These are phyloP conservation scores for Panthera tigris DNA, from an alignment of 2,113 vertebrate genomes.

Conservation along the genomic window DNA sequence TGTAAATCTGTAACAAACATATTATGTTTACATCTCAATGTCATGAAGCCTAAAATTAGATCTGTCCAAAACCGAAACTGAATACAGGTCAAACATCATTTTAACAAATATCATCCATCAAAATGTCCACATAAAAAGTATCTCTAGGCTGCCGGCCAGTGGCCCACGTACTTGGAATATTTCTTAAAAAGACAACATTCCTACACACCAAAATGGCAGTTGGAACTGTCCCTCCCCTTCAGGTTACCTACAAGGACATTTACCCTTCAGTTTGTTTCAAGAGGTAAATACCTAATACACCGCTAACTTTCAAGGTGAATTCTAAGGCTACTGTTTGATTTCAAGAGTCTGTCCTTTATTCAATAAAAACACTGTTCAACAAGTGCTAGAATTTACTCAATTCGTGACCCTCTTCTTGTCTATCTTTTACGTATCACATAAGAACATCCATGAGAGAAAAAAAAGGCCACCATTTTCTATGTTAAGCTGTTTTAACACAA, in stretches of 20 bases:
- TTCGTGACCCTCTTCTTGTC: neutral
- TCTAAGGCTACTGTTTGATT: neutral
- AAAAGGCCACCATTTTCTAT: neutral
- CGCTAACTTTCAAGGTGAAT: neutral
- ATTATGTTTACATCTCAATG: slow-evolving; percentile 49
- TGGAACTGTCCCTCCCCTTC: neutral
- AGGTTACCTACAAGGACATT: neutral
- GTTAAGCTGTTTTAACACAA: neutral
- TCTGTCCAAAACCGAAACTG: slow-evolving; percentile 43
- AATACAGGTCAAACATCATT: slow-evolving; percentile 48
- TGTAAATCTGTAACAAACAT: slow-evolving; percentile 42
- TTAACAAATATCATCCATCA: slow-evolving; percentile 50
- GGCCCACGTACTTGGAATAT: neutral
- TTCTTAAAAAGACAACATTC: slow-evolving; percentile 7
- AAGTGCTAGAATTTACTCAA: neutral
- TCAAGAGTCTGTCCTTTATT: neutral
- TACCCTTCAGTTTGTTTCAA: neutral
- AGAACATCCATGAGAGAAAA: neutral
- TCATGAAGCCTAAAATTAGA: slow-evolving; percentile 62
- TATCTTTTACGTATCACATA: neutral
- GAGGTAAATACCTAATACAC: neutral
- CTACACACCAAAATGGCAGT: neutral
- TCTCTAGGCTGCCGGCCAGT: neutral
- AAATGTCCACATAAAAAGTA: neutral
- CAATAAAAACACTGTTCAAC: neutral